These are phyloP conservation scores for Paratrypauchen microcephalus DNA, from an alignment of 2,797 vertebrate genomes.

Conservation along the genomic window DNA sequence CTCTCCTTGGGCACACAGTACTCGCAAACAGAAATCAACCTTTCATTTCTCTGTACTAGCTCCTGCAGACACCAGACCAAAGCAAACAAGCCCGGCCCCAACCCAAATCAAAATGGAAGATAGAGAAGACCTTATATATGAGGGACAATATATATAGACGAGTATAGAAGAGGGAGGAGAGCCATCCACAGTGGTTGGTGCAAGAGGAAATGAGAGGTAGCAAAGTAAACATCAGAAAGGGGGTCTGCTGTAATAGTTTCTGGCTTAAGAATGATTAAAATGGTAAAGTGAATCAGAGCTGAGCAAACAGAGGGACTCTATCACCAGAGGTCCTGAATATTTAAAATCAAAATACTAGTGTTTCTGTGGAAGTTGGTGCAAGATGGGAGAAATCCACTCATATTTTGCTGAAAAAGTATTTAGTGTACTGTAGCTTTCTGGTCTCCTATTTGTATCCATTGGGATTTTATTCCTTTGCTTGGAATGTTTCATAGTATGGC, in stretches of 20 bases:
- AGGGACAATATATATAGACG: slow-evolving; percentile 48
- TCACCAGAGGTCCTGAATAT: slow-evolving; percentile 16
- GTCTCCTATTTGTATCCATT: too few species aligned
- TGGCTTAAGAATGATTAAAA: slow-evolving; percentile 48
- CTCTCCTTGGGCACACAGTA: slow-evolving; percentile 21
- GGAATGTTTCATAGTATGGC: too few species aligned
- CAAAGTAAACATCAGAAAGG: slow-evolving; percentile 52
- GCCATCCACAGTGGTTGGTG: slow-evolving; percentile 42
- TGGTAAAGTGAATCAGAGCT: slow-evolving; percentile 39
- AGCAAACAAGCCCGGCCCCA: slow-evolving; percentile 58
- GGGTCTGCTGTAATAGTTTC: slow-evolving; percentile 56
- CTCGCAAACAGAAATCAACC: slow-evolving; percentile 62
- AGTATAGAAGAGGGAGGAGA: slow-evolving; percentile 47
- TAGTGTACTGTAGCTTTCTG: too few species aligned
- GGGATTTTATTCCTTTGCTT: too few species aligned
- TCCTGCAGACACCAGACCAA: slow-evolving; percentile 36
- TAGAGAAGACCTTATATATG: slow-evolving; percentile 24
- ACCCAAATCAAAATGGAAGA: slow-evolving; percentile 58
- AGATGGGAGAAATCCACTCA: background rate
- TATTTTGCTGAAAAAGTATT: background rate
- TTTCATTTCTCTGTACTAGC: slow-evolving; percentile 23
- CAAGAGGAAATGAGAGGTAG: slow-evolving; percentile 27
- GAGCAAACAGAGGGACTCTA: slow-evolving; percentile 45
- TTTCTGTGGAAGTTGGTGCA: background rate
- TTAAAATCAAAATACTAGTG: background rate